Evolutionary conservation across 1,140 invertebrate genomes (phyloP), one percentile per base, ranked within the genome.

Genomic region (Campoletis sonorensis): DNA sequence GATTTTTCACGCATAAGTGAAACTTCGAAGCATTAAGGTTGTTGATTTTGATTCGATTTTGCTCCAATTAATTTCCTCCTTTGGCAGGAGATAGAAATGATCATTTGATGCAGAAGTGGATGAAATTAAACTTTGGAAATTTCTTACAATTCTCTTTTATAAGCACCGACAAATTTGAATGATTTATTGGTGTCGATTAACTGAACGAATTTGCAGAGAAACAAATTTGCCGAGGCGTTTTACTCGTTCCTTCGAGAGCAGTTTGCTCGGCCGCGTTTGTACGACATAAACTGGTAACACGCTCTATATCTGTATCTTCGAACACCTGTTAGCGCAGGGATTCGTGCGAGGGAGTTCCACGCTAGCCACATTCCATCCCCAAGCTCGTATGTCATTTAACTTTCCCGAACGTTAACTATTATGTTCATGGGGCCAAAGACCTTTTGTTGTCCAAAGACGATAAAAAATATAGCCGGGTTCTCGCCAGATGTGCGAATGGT

Each of bases 311-410:
- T 91, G 89, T 91, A 91, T 90, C 84, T 87, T 75, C 85, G 84
- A 87, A 91, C 90, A 91, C 90, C 90, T 91, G 90, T 91, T 91
- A 91, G 86, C 89, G 37, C 40, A 84, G 84, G 84, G 71, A 83
- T 79, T 86, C 77, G 85, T 84, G 84, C 84, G 84, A 79, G 82
- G 51, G 72, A 40, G 72, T 58, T 26, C 75, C 71, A 67, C 75
- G 78, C 64, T 82, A 58, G 81, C 68, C 54, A 84, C 84, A 85
- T 88, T 82, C 79, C 75, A 82, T 86, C 86, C 68, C 21, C 21
- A 64, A 26, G 54, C n/a, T 4, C n/a, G 0, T 18, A 3, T 64
- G 30, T 13, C n/a, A 54, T 40, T 30, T 18, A n/a, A 68, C 21
- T 61, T 51, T 45, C 40, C 40, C 40, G 40, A 45, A 45, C 40